These are phyloP conservation scores for Sarcophaga variegata DNA, from an alignment of 2,888 invertebrate genomes.

Conservation along the genomic window DNA sequence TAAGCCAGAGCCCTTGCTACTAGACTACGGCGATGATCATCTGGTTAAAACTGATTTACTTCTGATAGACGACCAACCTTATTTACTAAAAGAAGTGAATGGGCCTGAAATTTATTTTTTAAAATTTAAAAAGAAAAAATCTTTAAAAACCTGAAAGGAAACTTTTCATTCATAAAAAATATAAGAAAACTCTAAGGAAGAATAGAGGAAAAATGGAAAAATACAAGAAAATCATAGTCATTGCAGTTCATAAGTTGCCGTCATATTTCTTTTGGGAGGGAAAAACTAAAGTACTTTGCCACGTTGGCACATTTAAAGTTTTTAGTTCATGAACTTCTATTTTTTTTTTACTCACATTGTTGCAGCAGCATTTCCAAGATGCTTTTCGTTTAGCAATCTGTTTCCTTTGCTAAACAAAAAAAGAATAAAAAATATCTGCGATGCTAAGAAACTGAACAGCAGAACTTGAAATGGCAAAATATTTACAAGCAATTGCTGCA, in stretches of 20 bases:
- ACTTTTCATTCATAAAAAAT: background rate
- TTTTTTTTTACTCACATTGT: constrained; percentile 35
- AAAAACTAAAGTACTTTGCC: constrained; percentile 59
- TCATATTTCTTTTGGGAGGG: background rate
- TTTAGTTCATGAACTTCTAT: constrained; percentile 51
- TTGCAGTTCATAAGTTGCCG: too few species aligned
- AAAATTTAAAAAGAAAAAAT: too few species aligned
- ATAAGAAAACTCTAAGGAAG: background rate
- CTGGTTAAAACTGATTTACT: too few species aligned
- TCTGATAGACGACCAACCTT: too few species aligned
- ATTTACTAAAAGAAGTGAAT: too few species aligned
- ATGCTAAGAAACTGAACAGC: background rate
- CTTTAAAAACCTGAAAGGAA: background rate
- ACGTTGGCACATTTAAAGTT: constrained; percentile 65
- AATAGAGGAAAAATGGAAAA: constrained; percentile 9
- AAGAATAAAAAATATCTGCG: background rate
- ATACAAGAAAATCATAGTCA: background rate
- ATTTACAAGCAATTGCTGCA: constrained; percentile 44
- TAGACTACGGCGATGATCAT: too few species aligned
- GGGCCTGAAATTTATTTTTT: too few species aligned
- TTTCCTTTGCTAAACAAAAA: constrained; percentile 50
- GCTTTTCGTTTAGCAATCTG: constrained; percentile 59
- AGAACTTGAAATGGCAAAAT: constrained; percentile 41
- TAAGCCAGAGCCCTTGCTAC: too few species aligned
- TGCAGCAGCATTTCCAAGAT: constrained; percentile 21